phyloP scores from a whole-genome alignment of 2,113 vertebrate species.

The Oncorhynchus mykiss region DNA sequence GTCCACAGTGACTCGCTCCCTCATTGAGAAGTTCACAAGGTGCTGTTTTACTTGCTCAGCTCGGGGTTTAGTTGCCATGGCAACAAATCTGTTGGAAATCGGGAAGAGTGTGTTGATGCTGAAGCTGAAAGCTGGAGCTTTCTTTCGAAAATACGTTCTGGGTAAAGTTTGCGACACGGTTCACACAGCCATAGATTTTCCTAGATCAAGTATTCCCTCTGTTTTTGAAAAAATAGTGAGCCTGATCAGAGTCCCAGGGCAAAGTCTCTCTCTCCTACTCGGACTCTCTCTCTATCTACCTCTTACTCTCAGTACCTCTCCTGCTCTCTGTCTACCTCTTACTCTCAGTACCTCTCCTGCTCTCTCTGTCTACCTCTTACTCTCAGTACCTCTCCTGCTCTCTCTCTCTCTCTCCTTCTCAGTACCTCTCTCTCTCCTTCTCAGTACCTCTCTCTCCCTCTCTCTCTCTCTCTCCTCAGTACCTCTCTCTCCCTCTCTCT shows the following conservation, averaged over 20 bases:
- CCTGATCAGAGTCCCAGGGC: too few species aligned
- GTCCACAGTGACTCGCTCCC: constrained; percentile 53
- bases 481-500: too few species aligned
- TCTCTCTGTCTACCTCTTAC: too few species aligned
- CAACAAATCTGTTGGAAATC: constrained; percentile 58
- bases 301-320: background rate
- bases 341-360: too few species aligned
- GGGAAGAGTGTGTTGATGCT: constrained; percentile 37
- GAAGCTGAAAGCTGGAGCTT: background rate
- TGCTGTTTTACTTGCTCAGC: constrained; percentile 46
- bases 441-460: too few species aligned
- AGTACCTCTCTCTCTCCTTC: too few species aligned
- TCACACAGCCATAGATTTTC: background rate
- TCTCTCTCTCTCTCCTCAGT: too few species aligned
- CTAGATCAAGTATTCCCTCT: background rate
- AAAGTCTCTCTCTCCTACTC: background rate
- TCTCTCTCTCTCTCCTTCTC: too few species aligned
- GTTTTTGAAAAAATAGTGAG: background rate
- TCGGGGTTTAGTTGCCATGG: constrained; percentile 64
- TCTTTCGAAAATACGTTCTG: constrained; percentile 23
- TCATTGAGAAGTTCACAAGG: constrained; percentile 65
- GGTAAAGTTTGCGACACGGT: constrained; percentile 34
- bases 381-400: too few species aligned
- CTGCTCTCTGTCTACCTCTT: background rate
- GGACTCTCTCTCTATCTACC: background rate